These are phyloP conservation scores for Strix uralensis DNA, from an alignment of 2,113 vertebrate species.

Conservation along the genomic window DNA sequence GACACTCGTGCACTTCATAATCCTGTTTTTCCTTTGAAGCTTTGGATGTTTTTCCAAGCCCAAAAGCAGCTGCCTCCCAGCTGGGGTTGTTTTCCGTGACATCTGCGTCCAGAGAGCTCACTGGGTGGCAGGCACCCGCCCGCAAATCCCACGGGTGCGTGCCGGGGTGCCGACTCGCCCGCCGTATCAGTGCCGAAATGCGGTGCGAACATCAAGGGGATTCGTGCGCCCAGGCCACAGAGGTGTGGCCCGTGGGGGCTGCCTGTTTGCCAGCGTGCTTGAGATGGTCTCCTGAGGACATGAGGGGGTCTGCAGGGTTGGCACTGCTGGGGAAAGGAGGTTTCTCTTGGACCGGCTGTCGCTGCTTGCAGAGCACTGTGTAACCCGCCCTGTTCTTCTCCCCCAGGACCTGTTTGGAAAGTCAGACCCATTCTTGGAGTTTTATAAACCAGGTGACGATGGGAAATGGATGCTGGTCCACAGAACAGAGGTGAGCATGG, in stretches of 20 bases:
- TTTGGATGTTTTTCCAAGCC: constrained; percentile 15
- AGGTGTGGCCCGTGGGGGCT: not conserved
- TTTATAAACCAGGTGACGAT: constrained; percentile 92
- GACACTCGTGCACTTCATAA: not conserved
- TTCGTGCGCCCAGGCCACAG: accelerated
- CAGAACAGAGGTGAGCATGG: constrained; percentile 87
- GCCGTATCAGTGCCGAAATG: accelerated
- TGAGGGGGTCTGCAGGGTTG: not conserved
- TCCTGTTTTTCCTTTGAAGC: not conserved
- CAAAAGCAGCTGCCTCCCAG: not conserved
- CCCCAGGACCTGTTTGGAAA: constrained; percentile 96
- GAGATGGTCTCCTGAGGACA: accelerated
- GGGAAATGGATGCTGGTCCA: constrained; percentile 98
- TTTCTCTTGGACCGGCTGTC: not conserved
- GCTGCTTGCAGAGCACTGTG: not conserved
- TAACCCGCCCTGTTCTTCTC: not conserved
- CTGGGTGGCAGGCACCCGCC: accelerated
- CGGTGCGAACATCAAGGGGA: accelerated
- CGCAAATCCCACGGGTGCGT: accelerated
- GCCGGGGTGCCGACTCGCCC: accelerated
- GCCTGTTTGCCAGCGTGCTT: not conserved
- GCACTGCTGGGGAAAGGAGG: not conserved
- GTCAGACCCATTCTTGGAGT: constrained; percentile 97
- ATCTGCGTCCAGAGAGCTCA: not conserved
- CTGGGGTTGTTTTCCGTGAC: not conserved